These are phyloP conservation scores for Drosophila setifemur DNA, from an alignment of 1,140 invertebrate species.

Conservation along the genomic window DNA sequence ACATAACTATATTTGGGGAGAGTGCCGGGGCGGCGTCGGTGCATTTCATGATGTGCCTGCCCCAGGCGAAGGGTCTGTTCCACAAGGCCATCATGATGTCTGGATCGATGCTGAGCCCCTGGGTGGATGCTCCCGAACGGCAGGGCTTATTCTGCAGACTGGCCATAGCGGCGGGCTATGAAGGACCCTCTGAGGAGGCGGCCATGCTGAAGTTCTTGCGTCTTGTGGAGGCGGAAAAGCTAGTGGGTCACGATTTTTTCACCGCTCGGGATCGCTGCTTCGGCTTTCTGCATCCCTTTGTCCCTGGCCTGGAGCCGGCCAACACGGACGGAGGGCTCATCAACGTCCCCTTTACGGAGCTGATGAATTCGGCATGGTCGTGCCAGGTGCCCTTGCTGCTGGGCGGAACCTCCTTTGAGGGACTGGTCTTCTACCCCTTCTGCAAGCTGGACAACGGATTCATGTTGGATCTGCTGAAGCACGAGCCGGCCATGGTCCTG, in stretches of 20 bases:
- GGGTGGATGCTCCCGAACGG: slow-evolving; percentile 32
- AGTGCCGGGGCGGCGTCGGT: slow-evolving; percentile 77
- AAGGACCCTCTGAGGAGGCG: slow-evolving; percentile 56
- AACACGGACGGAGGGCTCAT: slow-evolving; percentile 19
- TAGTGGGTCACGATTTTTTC: slow-evolving; percentile 58
- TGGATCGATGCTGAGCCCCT: slow-evolving; percentile 83
- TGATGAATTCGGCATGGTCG: slow-evolving; percentile 71
- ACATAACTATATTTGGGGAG: slow-evolving; percentile 78
- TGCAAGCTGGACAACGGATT: slow-evolving; percentile 39
- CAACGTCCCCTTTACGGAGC: slow-evolving; percentile 28
- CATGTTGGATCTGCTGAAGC: slow-evolving; percentile 38
- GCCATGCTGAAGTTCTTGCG: slow-evolving; percentile 80
- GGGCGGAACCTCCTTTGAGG: slow-evolving; percentile 79
- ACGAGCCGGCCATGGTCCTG: slow-evolving; percentile 41
- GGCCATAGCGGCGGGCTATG: slow-evolving; percentile 50
- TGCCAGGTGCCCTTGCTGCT: slow-evolving; percentile 75
- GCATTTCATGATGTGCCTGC: slow-evolving; percentile 65
- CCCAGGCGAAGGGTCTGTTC: slow-evolving; percentile 83
- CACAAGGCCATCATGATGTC: slow-evolving; percentile 85
- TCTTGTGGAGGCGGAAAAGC: slow-evolving; percentile 85
- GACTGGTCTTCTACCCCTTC: slow-evolving; percentile 50
- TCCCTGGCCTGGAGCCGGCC: slow-evolving; percentile 65
- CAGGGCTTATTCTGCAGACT: slow-evolving; percentile 27
- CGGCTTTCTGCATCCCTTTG: slow-evolving; percentile 54
- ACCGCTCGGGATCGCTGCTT: slow-evolving; percentile 26